Evolutionary conservation across 2,888 invertebrate genomes (phyloP), one percentile per base, ranked within the genome.

Genomic region (Cerceris rybyensis): DNA sequence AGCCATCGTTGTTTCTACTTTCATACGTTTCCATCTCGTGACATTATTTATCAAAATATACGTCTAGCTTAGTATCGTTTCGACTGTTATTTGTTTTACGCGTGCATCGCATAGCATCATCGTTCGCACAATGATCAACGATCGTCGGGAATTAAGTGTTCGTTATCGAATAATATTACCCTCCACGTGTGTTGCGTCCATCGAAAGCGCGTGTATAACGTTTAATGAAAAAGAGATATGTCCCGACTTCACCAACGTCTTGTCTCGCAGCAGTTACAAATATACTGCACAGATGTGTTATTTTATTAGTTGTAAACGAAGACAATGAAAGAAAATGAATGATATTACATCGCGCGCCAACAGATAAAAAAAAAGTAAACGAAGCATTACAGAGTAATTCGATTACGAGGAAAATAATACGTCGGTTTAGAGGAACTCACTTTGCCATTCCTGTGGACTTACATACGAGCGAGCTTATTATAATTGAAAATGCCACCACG

Each of bases 1-100:
- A 28, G 41, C 63, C 70, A 70, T 73, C 70, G 41, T 13, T 39
- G 41, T 70, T 66, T 49, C 60, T 52, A 16, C 69, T 69, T 77
- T 77, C 73, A 74, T 80, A 82, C 70, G 58, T 72, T 65, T 66
- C 75, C 59, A 28, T 50, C 46, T 71, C 64, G 50, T 61, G 70
- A 60, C 65, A 68, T 80, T 77, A 74, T 82, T 80, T 80, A 70
- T 76, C 71, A 43, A 61, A 71, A 63, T 66, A 69, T 67, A 69
- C 50, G 17, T 76, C 14, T 78, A 78, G 67, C 67, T 68, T 68
- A 52, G 67, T 63, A 64, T 50, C 70, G 66, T 57, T 70, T 77
- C n/a, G 57, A 75, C 63, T 17, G 28, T 64, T 41, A 64, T 78
- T 78, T 59, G 64, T 55, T 60, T 71, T 28, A 4, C 28, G 66